These are phyloP conservation scores for Halictus rubicundus DNA, from an alignment of 1,140 invertebrate species.

Conservation along the genomic window DNA sequence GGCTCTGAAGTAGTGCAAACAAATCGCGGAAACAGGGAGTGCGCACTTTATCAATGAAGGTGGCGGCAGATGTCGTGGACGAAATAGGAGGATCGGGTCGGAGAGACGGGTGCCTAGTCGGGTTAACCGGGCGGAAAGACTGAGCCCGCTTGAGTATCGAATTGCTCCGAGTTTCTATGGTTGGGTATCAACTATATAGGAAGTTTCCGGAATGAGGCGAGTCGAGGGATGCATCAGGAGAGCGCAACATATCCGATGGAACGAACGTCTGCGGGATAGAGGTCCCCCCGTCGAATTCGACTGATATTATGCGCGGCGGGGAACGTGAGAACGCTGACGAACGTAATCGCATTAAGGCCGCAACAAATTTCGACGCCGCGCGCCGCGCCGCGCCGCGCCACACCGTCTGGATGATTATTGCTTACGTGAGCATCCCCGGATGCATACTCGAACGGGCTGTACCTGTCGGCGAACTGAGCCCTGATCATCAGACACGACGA, in stretches of 20 bases:
- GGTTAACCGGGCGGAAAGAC: neutral
- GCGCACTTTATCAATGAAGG: no score
- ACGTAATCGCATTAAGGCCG: constrained; percentile 48
- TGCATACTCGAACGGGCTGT: neutral
- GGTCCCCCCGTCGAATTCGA: constrained; percentile 32
- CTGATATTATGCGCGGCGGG: constrained; percentile 28
- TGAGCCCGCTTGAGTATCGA: constrained; percentile 3
- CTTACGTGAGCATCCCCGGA: constrained; percentile 17
- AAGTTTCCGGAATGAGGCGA: neutral
- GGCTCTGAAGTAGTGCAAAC: neutral
- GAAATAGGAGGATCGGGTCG: no score
- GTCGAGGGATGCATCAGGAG: no score
- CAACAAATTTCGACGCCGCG: constrained; percentile 41
- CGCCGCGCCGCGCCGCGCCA: no score
- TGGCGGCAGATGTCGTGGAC: no score
- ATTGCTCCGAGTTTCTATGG: neutral
- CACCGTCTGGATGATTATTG: constrained; percentile 43
- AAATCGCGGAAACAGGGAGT: neutral
- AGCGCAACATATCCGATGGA: neutral
- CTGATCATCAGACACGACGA: neutral
- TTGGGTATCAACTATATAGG: neutral
- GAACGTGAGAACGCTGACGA: constrained; percentile 39
- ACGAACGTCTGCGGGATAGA: neutral
- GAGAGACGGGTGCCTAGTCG: no score
- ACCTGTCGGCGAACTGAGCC: neutral